Evolutionary conservation across 1,140 invertebrate genomes (phyloP).

Genomic region (Camponotus pennsylvanicus): DNA sequence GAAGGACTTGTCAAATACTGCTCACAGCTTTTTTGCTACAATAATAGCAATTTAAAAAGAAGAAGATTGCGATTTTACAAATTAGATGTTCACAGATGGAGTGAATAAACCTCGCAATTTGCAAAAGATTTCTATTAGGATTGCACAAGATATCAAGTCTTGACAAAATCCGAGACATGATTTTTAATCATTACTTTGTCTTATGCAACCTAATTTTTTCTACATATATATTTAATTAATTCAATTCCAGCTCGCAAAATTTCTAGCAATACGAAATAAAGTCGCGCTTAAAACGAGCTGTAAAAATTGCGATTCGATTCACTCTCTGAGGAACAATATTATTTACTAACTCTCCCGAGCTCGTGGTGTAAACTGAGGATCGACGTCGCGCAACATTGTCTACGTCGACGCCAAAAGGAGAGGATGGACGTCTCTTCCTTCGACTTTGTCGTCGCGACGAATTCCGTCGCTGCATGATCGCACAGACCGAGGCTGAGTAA

Average conservation of each 20-base stretch:
- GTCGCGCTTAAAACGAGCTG: background rate
- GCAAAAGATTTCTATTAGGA: no score
- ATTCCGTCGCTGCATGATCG: constrained; percentile 92
- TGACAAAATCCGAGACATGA: no score
- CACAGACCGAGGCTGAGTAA: constrained; percentile 93
- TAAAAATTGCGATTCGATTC: background rate
- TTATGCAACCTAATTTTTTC: no score
- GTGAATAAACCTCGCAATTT: background rate
- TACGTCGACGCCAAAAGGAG: constrained; percentile 89
- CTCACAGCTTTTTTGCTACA: no score
- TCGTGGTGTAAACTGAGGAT: constrained; percentile 93
- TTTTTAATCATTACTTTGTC: no score
- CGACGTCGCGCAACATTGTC: constrained; percentile 86
- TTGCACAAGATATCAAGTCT: no score
- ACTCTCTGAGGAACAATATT: background rate
- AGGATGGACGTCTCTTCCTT: constrained; percentile 89
- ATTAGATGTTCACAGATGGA: background rate
- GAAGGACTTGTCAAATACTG: no score
- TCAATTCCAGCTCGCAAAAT: background rate
- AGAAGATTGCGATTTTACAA: no score
- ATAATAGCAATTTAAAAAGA: no score
- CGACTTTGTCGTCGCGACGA: constrained; percentile 89
- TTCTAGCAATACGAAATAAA: background rate
- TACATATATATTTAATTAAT: background rate
- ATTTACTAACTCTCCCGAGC: constrained; percentile 92